Percentiles rank a stretch among this genome's conserved stretches.
phyloP scores from a whole-genome alignment of 2,113 vertebrate genomes.

The Isichthys henryi region DNA sequence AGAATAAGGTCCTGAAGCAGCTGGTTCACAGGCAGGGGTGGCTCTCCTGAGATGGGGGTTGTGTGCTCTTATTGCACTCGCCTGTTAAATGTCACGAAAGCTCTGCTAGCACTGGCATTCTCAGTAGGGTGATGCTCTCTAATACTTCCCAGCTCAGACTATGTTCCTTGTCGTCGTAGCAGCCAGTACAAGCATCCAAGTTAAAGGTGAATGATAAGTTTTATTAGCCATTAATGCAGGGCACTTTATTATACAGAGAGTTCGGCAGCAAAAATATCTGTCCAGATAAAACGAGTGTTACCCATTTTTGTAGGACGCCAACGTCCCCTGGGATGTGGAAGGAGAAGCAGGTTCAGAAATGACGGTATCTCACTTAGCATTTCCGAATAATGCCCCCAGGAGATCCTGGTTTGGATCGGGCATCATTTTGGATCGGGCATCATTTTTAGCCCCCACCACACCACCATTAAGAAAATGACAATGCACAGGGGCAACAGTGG shows the following conservation, averaged over 20 bases:
- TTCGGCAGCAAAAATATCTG: background rate
- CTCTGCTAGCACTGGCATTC: background rate
- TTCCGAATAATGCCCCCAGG: background rate
- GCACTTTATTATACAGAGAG: background rate
- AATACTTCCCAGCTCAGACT: too few relatives aligned
- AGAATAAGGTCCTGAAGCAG: background rate
- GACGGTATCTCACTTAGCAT: background rate
- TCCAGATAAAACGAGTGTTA: background rate
- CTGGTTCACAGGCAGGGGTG: background rate
- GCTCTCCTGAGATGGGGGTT: background rate
- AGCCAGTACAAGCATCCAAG: background rate
- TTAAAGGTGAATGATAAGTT: background rate
- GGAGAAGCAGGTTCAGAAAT: background rate
- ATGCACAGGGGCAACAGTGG: too few relatives aligned
- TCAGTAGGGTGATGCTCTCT: background rate
- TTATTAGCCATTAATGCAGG: background rate
- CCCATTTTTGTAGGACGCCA: background rate
- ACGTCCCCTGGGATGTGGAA: background rate
- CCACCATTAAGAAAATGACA: background rate
- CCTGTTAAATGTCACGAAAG: background rate
- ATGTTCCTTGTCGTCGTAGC: background rate
- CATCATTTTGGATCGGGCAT: background rate
- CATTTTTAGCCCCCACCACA: background rate
- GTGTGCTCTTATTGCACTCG: background rate
- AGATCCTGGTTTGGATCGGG: background rate